These are phyloP conservation scores for Cariama cristata DNA, from an alignment of 2,113 vertebrate species.

Conservation along the genomic window DNA sequence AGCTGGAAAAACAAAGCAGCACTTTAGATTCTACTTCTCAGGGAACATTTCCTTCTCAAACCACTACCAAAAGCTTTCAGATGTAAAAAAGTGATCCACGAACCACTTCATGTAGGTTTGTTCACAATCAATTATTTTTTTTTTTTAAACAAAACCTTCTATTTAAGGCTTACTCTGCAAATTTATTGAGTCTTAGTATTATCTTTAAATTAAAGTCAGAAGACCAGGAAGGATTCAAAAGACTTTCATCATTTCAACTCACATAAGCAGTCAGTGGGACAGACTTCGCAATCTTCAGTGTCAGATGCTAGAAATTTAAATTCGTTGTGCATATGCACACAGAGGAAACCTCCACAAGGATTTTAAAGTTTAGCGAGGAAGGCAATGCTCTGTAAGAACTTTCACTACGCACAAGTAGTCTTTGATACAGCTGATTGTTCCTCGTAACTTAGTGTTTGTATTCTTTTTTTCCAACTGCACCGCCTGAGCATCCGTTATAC, in stretches of 20 bases:
- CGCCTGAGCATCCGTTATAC: background rate
- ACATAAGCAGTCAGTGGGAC: background rate
- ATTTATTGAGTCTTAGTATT: background rate
- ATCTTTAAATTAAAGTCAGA: background rate
- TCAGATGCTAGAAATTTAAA: background rate
- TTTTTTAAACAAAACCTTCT: background rate
- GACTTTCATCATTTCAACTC: background rate
- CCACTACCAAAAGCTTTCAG: background rate
- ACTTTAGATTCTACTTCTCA: background rate
- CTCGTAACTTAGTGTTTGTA: background rate
- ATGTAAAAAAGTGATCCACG: fast-evolving
- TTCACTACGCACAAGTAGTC: background rate
- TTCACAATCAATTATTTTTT: background rate
- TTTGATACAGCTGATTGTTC: background rate
- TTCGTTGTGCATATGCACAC: background rate
- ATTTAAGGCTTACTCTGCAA: background rate
- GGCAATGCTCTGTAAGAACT: background rate
- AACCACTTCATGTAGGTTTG: background rate
- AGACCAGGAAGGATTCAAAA: background rate
- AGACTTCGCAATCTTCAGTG: background rate
- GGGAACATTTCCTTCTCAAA: background rate
- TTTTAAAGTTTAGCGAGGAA: background rate
- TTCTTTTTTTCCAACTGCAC: background rate
- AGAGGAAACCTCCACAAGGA: background rate
- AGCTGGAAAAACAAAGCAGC: background rate